Conservation (phyloP, 2,888 invertebrate species). For the Ecliptopera silaceata region DNA sequence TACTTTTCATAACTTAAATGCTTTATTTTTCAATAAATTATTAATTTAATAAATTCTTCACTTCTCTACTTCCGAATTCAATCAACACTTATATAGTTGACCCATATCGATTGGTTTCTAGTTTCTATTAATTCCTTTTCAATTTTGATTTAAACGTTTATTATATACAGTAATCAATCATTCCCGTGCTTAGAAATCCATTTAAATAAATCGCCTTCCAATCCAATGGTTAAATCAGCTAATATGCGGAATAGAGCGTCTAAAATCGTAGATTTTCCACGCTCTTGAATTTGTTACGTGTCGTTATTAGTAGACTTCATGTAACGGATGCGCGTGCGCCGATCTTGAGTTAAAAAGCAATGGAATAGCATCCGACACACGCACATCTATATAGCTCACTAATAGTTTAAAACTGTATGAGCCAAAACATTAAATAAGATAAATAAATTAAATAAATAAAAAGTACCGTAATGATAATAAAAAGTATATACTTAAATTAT, state of each 20-base stretch:
- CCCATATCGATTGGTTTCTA: too few species aligned
- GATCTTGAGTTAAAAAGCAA: slow-evolving; percentile 23
- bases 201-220: slow-evolving; percentile 35
- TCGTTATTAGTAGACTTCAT: slow-evolving; percentile 59
- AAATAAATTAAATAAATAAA: too few species aligned
- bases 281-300: slow-evolving; percentile 74
- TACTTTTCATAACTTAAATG: too few species aligned
- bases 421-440: too few species aligned
- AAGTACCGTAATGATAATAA: too few species aligned
- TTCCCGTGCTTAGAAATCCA: slow-evolving; percentile 36
- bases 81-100: too few species aligned
- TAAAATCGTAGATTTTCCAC: slow-evolving; percentile 66
- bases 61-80: too few species aligned
- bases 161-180: slow-evolving; percentile 3
- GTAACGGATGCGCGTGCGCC: slow-evolving; percentile 60
- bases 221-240: slow-evolving; percentile 43
- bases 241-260: slow-evolving; percentile 47
- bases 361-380: slow-evolving; percentile 27
- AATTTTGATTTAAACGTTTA: neutral
- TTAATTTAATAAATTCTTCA: too few species aligned
- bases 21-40: too few species aligned
- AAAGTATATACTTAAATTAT: too few species aligned
- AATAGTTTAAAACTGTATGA: too few species aligned
- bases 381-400: too few species aligned
- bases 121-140: neutral